These are phyloP conservation scores for Hesperia comma DNA, from an alignment of 2,888 invertebrate genomes.

Conservation along the genomic window DNA sequence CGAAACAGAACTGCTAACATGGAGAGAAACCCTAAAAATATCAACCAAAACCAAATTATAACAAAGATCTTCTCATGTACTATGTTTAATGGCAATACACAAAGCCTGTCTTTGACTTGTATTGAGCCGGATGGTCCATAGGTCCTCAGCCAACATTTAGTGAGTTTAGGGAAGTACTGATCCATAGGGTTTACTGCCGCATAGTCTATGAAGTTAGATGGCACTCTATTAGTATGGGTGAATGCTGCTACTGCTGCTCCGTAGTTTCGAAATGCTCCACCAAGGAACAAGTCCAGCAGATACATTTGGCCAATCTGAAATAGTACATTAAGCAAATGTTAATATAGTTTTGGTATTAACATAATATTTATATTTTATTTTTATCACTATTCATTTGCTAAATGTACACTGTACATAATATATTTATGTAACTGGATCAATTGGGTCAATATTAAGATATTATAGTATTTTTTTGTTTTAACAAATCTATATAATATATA, in stretches of 20 bases:
- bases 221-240: constrained; percentile 65
- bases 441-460: too few relatives aligned
- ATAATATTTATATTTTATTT: too few relatives aligned
- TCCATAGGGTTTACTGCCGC: constrained; percentile 87
- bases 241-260: constrained; percentile 82
- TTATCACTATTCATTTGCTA: too few relatives aligned
- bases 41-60: constrained; percentile 90
- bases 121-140: constrained; percentile 85
- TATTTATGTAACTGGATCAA: too few relatives aligned
- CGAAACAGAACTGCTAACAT: constrained; percentile 87
- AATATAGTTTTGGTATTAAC: too few relatives aligned
- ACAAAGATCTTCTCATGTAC: constrained; percentile 92
- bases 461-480: too few relatives aligned
- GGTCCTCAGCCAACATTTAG: constrained; percentile 85
- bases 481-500: too few relatives aligned
- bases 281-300: constrained; percentile 86
- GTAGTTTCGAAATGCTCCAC: constrained; percentile 85
- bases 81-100: constrained; percentile 90
- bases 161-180: constrained; percentile 87
- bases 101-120: constrained; percentile 85
- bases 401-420: too few relatives aligned
- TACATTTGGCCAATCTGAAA: constrained; percentile 87
- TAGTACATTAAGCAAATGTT: constrained; percentile 14
- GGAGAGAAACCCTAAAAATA: constrained; percentile 85
- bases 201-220: constrained; percentile 56